These are phyloP conservation scores for Drosophila sproati DNA, from an alignment of 1,140 invertebrate species.

Conservation along the genomic window DNA sequence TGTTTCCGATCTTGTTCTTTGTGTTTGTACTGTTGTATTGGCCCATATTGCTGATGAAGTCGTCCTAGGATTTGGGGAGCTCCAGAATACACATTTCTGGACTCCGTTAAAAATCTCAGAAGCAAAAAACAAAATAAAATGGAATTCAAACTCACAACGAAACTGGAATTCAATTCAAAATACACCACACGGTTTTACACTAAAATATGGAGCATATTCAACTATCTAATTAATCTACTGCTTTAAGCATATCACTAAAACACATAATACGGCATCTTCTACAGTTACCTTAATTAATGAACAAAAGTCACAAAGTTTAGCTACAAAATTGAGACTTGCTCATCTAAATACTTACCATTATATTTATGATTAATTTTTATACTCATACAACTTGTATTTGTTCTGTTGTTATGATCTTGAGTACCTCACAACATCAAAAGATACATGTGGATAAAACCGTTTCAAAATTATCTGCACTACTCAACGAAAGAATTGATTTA, in stretches of 20 bases:
- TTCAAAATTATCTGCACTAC: too few species aligned
- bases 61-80: constrained; percentile 84
- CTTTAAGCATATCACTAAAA: constrained; percentile 24
- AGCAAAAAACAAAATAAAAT: background rate
- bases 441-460: too few species aligned
- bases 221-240: constrained; percentile 7
- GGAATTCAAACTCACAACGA: background rate
- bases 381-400: background rate
- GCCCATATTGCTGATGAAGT: constrained; percentile 90
- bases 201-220: background rate
- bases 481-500: too few species aligned
- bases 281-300: constrained; percentile 15
- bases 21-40: constrained; percentile 91
- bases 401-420: too few species aligned
- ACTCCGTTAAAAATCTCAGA: constrained; percentile 80
- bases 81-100: constrained; percentile 80
- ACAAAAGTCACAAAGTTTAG: background rate
- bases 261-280: background rate
- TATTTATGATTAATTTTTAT: background rate
- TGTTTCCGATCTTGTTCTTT: constrained; percentile 91
- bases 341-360: background rate
- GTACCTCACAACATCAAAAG: too few species aligned
- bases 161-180: constrained; percentile 2
- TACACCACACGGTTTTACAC: constrained; percentile 2
- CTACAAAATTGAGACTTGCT: constrained; percentile 14